Evolutionary conservation across 2,113 vertebrate genomes (phyloP), one percentile per base, ranked within the genome.

Genomic region (Okapia johnstoni): DNA sequence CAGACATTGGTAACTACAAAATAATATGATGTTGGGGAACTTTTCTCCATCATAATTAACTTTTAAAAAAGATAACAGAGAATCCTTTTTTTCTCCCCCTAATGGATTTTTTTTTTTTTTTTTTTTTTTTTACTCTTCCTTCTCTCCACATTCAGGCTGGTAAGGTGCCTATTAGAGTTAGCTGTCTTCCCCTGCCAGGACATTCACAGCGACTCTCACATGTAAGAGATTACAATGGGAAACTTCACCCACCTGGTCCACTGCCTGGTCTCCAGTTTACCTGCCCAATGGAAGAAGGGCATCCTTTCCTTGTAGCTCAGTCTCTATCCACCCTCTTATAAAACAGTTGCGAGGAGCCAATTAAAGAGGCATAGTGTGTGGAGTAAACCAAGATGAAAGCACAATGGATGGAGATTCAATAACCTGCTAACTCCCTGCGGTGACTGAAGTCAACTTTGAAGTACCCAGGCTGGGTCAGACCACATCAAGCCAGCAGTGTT

Each of bases 401-500:
- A 70, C 66, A 79, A 6, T 87, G 54, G 88, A 73, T 76, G 54
- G 91, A 92, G 94, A 93, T 97, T 96, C 95, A 95, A 55, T 94
- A 97, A 96, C 40, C 23, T 97, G 94, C 86, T 93, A 88, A 80
- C 91, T 95, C 33, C 14, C 55, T 8, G 2, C 36, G 43, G 50
- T 85, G 94, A 97, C 93, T 98, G 96, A 98, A 97, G 96, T 96
- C 90, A 70, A 92, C 96, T 96, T 98, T 97, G 96, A 94, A 97
- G 63, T 79, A 40, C 11, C 36, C 23, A 60, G 96, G 48, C 87
- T 73, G 77, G 52, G 83, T 84, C 77, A 91, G 94, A 97, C 97
- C 96, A 94, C 97, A 97, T 97, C 97, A 97, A 97, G 96, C 77
- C 33, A 12, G 36, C 40, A 57, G 25, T 7, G 25, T 73, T 81